phyloP scores from a whole-genome alignment of 1,140 invertebrate species.

The Mercenaria mercenaria region DNA sequence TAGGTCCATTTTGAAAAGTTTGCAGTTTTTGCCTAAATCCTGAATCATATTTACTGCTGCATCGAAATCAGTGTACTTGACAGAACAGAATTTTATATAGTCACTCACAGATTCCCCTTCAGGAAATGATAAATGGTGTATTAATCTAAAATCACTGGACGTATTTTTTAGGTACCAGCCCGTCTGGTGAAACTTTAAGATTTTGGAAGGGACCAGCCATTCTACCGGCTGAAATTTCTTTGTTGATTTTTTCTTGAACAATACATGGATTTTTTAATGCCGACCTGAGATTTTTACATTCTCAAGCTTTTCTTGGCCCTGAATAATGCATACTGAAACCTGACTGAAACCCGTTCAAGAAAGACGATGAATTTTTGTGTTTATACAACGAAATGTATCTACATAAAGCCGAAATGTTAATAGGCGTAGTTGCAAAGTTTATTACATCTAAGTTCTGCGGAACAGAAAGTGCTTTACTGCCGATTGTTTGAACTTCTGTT shows the following conservation, averaged over 20 bases:
- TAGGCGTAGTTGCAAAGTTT: neutral
- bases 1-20: neutral
- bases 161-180: neutral
- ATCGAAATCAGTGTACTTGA: constrained; percentile 56
- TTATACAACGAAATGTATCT: neutral
- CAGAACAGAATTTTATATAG: neutral
- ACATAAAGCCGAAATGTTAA: neutral
- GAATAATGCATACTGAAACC: constrained; percentile 54
- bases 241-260: constrained; percentile 22
- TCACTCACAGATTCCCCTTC: constrained; percentile 53
- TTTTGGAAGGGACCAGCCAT: constrained; percentile 14
- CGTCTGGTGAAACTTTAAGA: constrained; percentile 6
- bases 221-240: constrained; percentile 23
- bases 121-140: constrained; percentile 44
- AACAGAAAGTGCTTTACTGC: too few relatives aligned
- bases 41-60: constrained; percentile 62
- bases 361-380: neutral
- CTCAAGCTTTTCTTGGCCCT: neutral
- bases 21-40: constrained; percentile 41
- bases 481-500: too few relatives aligned
- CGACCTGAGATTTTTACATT: constrained; percentile 27
- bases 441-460: too few relatives aligned
- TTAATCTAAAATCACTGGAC: constrained; percentile 13
- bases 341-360: constrained; percentile 22
- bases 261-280: neutral